Base-by-base conservation (phyloP, 1,140 invertebrate species). In the Drosophila repleta region DNA sequence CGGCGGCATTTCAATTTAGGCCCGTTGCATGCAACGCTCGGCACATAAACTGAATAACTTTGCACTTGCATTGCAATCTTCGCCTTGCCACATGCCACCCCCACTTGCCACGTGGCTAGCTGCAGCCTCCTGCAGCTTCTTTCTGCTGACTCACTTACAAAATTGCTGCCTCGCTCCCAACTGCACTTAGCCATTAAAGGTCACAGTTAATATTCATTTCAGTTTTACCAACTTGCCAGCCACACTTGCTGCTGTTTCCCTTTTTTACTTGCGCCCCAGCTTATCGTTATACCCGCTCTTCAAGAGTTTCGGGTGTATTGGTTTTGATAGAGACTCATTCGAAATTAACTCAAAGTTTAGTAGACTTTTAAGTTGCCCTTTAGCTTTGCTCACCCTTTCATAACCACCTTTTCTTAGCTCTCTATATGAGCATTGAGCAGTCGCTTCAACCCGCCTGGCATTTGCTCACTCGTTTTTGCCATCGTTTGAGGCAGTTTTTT, bases 131-230 rank as follows among this genome's bases (percentile, higher is more conserved):
- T 71, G 62, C 52, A 35, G 62, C 57, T 58, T 62, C 52, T 43
- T 43, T 43, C 64, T 75, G 64, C 73, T 71, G 66, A 63, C 43
- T 71, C 68, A 71, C 68, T 66, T 63, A 57, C 64, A 56, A 71
- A 71, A 71, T 66, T 60, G 56, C 69, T 60, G 69, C 26, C 65
- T 78, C 63, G 65, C 48, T 52, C 52, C 67, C 48, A 11, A 35
- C 32, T 71, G 62, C 63, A 62, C 76, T 84, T 75, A 66, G 78
- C 79, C 71, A 87, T 79, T 79, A 87, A 87, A 87, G 83, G 83
- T 87, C 83, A 83, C 79, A 88, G 83, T 87, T 88, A 87, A 87
- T 87, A 87, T 87, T 87, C 83, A 87, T 87, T 87, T 88, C 84
- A 79, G 66, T 81, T 76, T 66, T 68, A 41, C 62, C 53, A 84